Evolutionary conservation across 2,888 invertebrate genomes (phyloP).

Genomic region (Epicampocera succincta): DNA sequence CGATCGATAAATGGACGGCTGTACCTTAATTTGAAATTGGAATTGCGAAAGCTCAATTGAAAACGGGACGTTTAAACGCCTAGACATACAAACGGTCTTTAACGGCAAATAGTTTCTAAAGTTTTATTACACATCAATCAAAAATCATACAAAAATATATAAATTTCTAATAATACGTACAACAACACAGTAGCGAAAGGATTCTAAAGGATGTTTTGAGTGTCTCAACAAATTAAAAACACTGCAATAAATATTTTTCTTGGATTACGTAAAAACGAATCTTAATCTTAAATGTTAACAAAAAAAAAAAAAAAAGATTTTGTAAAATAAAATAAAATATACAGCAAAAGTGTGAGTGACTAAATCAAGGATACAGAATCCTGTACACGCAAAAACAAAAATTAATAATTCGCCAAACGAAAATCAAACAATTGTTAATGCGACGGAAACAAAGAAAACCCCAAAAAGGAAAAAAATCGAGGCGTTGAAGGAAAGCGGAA

Average conservation of each 20-base stretch:
- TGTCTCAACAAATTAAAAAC: neutral
- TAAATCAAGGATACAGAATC: conserved; percentile 7
- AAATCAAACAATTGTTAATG: neutral
- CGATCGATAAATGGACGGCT: conserved; percentile 63
- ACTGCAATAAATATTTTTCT: conserved; percentile 13
- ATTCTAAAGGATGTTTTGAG: conserved; percentile 59
- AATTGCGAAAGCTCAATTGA: conserved; percentile 81
- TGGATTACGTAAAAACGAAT: conserved; percentile 59
- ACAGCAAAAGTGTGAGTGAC: conserved; percentile 72
- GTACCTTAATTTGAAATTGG: conserved; percentile 80
- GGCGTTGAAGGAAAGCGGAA: too few relatives aligned
- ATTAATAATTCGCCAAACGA: conserved; percentile 21
- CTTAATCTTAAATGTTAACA: conserved; percentile 30
- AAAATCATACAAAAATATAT: conserved; percentile 25
- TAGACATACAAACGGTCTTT: conserved; percentile 74
- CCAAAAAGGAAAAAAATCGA: too few relatives aligned
- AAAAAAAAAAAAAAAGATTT: conserved; percentile 25
- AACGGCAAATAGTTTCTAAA: conserved; percentile 12
- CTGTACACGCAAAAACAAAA: neutral
- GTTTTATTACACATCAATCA: conserved; percentile 14
- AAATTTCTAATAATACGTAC: neutral
- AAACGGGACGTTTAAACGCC: conserved; percentile 81
- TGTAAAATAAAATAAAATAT: neutral
- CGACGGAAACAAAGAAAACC: too few relatives aligned
- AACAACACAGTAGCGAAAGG: conserved; percentile 5